Evolutionary conservation across 2,113 vertebrate genomes (phyloP).

Genomic region (Macaca mulatta): DNA sequence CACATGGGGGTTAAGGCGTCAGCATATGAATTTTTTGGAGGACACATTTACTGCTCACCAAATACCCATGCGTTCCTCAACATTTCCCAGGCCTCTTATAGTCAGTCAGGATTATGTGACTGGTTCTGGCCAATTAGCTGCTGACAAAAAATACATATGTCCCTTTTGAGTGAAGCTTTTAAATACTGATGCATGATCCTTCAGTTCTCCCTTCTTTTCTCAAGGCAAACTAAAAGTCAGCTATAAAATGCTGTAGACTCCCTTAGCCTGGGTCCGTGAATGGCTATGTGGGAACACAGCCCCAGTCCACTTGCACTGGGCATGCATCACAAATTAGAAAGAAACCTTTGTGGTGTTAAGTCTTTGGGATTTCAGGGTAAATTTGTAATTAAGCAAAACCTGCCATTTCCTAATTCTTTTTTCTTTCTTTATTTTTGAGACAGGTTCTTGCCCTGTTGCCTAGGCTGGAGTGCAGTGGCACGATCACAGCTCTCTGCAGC

Average conservation of each 20-base stretch:
- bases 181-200: background rate
- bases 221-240: background rate
- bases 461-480: no score
- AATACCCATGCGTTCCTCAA: background rate
- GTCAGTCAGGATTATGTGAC: background rate
- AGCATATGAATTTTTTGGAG: background rate
- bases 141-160: background rate
- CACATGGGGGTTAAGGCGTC: background rate
- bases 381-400: slow-evolving; percentile 28
- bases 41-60: background rate
- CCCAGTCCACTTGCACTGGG: background rate
- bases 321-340: background rate
- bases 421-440: background rate
- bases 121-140: background rate
- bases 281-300: background rate
- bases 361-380: slow-evolving; percentile 22
- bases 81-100: background rate
- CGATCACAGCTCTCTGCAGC: no score
- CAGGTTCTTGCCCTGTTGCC: no score
- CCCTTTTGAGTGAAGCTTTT: background rate
- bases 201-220: background rate
- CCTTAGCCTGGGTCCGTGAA: background rate
- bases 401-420: background rate
- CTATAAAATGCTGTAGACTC: background rate
- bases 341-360: background rate